A percentile compares a stretch with the other conserved stretches of the same genome.
Conservation (phyloP, 2,888 invertebrate species). For the Microdon myrmicae region DNA sequence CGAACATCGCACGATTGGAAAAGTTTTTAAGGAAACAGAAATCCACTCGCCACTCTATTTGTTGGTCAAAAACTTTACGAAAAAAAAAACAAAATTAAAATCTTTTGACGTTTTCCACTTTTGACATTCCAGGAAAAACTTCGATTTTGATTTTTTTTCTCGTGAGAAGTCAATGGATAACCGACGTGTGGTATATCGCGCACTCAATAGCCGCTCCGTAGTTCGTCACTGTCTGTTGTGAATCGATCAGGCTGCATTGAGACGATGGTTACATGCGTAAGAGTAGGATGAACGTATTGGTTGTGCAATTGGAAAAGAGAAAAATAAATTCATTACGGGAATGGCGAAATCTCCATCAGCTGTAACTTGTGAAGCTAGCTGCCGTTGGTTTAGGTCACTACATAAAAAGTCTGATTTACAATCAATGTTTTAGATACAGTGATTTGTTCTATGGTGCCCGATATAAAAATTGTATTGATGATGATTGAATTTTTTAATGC, state of each 20-base stretch:
- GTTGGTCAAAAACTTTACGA: too few species aligned
- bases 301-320: slow-evolving; percentile 3
- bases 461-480: too few species aligned
- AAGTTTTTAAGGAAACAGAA: too few species aligned
- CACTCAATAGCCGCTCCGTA: too few species aligned
- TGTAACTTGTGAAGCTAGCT: slow-evolving; percentile 12
- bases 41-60: too few species aligned
- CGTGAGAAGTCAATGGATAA: not conserved
- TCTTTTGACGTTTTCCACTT: slow-evolving; percentile 43
- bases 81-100: slow-evolving; percentile 28
- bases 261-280: not conserved
- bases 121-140: slow-evolving; percentile 42
- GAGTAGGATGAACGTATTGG: slow-evolving; percentile 18
- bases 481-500: too few species aligned
- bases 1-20: too few species aligned
- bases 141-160: slow-evolving; percentile 9
- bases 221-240: slow-evolving; percentile 19
- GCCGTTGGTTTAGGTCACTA: too few species aligned
- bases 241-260: slow-evolving; percentile 5
- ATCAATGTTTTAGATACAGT: too few species aligned
- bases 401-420: too few species aligned
- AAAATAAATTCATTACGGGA: slow-evolving; percentile 15
- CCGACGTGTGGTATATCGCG: too few species aligned
- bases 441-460: too few species aligned
- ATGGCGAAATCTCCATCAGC: slow-evolving; percentile 16